Conservation (phyloP, 1,140 invertebrate species). For the Pogonomyrmex californicus region DNA sequence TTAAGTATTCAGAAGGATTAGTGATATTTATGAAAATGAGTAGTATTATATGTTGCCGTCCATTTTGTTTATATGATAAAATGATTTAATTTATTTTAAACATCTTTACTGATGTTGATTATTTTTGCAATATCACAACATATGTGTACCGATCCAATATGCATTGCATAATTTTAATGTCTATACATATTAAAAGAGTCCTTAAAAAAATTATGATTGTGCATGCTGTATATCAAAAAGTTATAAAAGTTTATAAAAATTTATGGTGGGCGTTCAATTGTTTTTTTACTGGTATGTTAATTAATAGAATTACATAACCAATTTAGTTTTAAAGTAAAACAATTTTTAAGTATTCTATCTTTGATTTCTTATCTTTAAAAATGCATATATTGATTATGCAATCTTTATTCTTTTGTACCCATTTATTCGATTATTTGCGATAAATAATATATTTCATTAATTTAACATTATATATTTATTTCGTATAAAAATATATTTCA, state of each 20-base stretch:
- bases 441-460: too few relatives aligned
- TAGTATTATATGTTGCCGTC: conserved; percentile 61
- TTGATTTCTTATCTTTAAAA: background rate
- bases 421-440: too few relatives aligned
- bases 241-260: background rate
- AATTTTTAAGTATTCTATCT: background rate
- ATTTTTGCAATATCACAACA: background rate
- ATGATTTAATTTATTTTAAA: conserved; percentile 35
- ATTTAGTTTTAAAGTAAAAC: background rate
- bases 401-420: too few relatives aligned
- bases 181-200: background rate
- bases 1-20: conserved; percentile 16
- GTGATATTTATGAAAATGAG: conserved; percentile 24
- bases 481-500: too few relatives aligned
- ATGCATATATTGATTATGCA: background rate
- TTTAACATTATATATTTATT: too few relatives aligned
- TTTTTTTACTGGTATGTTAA: background rate
- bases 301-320: conserved; percentile 12
- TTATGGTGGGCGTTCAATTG: background rate
- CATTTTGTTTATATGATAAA: conserved; percentile 25
- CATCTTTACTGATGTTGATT: background rate
- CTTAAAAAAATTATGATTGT: background rate
- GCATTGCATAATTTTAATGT: conserved; percentile 1
- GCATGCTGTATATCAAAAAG: background rate
- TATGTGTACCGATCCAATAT: background rate